phyloP scores from a whole-genome alignment of 2,113 vertebrate genomes.

The Oriolus oriolus region DNA sequence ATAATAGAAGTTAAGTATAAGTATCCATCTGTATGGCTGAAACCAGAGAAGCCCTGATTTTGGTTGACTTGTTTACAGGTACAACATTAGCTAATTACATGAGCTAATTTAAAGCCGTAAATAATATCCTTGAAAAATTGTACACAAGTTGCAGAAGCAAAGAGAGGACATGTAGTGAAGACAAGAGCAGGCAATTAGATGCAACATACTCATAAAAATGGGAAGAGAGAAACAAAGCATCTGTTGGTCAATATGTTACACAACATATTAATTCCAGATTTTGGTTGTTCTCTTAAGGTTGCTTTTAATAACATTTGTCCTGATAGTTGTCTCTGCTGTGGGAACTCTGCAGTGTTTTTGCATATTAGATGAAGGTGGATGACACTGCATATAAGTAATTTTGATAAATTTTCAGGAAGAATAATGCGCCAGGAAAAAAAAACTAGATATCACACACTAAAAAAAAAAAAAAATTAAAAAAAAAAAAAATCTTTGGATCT shows the following conservation, averaged over 20 bases:
- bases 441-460: not conserved
- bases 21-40: not conserved
- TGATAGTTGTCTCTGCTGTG: not conserved
- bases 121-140: not conserved
- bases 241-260: constrained; percentile 3
- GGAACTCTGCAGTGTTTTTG: not conserved
- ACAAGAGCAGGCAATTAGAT: not conserved
- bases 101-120: not conserved
- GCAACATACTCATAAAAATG: not conserved
- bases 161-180: not conserved
- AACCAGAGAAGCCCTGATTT: not conserved
- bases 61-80: not conserved
- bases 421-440: not conserved
- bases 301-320: not conserved
- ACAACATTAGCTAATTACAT: not conserved
- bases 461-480: not conserved
- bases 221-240: not conserved
- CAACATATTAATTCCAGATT: not conserved
- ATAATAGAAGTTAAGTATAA: not conserved
- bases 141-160: not conserved
- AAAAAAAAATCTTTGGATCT: not conserved
- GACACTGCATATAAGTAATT: not conserved
- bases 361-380: not conserved
- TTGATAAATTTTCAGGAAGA: not conserved
- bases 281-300: not conserved